Evolutionary conservation across 2,888 invertebrate genomes (phyloP), one percentile per base, ranked within the genome.

Genomic region (Anorthoa munda): DNA sequence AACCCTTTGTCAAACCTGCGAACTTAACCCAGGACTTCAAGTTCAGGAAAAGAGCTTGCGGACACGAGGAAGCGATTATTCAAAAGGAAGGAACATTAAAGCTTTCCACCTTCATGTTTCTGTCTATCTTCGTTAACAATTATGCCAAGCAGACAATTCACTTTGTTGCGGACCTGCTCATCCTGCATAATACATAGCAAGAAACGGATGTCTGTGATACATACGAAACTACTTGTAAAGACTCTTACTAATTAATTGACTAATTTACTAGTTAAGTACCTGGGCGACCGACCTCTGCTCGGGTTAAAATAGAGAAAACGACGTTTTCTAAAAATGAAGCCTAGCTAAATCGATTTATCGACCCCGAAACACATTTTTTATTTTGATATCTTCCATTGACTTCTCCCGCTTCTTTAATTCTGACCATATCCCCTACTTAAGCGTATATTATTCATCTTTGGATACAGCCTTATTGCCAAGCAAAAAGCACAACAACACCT

Each of bases 151-250:
- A 51, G 61, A 26, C 78, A 58, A 78, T 63, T 71, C 71, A 12
- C 53, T 53, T 68, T 46, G 46, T 77, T 31, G 58, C 77, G 58
- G 76, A 66, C 66, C 51, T 66, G 0, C n/a, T 48, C 67, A 66
- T 76, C 75, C 46, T 77, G 56, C 23, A 17, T 46, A 46, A 51
- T 61, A 48, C 61, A 26, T 17, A 45, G 48, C n/a, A 15, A 65
- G 53, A 53, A 75, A 53, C 81, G 68, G 75, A 80, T 58, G 81
- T 75, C 18, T 75, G 75, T 80, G 56, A 58, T 80, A 75, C 12
- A 39, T 51, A 26, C 39, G 5, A 48, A 39, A n/a, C 18, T 59
- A 26, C 18, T 56, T 17, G 48, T 45, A 18, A 63, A 21, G 31
- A 18, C 21, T 45, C n/a, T 59, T 15, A 71, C 0, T 51, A 21